These are phyloP conservation scores for Harpegnathos saltator DNA, from an alignment of 1,140 invertebrate species.

Conservation along the genomic window DNA sequence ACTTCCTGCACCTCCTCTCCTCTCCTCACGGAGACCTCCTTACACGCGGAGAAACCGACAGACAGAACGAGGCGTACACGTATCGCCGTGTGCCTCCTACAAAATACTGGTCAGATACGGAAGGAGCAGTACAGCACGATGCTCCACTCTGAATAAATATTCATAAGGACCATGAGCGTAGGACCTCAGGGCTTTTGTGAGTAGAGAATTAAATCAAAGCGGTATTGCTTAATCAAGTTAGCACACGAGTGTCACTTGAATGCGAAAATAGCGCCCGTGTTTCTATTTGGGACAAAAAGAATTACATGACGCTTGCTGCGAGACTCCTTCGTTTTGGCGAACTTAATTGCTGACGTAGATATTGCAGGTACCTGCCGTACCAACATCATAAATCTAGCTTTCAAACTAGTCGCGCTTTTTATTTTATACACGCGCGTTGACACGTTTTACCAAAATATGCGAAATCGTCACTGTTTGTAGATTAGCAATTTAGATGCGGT, in stretches of 20 bases:
- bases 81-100: slow-evolving; percentile 58
- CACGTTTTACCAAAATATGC: too few relatives aligned
- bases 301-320: neutral
- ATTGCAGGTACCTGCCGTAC: too few relatives aligned
- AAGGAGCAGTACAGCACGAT: slow-evolving; percentile 64
- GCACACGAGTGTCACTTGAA: neutral
- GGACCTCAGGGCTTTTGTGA: slow-evolving; percentile 16
- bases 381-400: too few relatives aligned
- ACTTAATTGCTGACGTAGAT: too few relatives aligned
- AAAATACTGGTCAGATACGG: slow-evolving; percentile 70
- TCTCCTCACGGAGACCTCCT: slow-evolving; percentile 17
- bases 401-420: too few relatives aligned
- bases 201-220: neutral
- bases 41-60: slow-evolving; percentile 55
- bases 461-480: too few relatives aligned
- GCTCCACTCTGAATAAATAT: slow-evolving; percentile 72
- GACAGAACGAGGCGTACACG: slow-evolving; percentile 61
- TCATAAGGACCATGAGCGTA: slow-evolving; percentile 71
- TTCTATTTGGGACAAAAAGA: neutral
- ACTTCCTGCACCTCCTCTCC: slow-evolving; percentile 56
- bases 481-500: too few relatives aligned
- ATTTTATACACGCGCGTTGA: too few relatives aligned
- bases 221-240: neutral
- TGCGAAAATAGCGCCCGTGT: neutral
- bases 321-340: neutral